Conservation (phyloP, 2,113 vertebrate genomes). For the Condylura cristata region DNA sequence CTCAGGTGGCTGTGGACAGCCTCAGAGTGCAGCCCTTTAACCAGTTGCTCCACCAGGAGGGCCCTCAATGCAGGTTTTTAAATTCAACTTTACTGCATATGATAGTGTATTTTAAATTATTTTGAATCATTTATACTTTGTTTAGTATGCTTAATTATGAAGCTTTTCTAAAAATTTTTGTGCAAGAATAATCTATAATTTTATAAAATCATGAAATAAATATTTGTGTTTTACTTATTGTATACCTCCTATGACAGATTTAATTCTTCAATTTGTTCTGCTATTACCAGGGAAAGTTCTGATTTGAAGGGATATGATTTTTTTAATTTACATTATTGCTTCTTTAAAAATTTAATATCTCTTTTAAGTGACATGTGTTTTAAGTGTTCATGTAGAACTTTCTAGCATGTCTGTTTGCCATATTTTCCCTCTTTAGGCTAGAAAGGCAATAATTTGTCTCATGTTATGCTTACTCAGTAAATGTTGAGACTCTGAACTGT, state of each 20-base stretch:
- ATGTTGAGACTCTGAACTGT: not conserved
- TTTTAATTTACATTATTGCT: not conserved
- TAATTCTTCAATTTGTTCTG: not conserved
- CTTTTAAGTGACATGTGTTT: not conserved
- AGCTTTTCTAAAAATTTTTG: not conserved
- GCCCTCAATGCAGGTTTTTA: not conserved
- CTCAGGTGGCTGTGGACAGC: too few relatives aligned
- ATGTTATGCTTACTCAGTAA: not conserved
- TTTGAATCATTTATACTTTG: not conserved
- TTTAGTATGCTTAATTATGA: not conserved
- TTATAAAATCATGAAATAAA: not conserved
- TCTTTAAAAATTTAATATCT: not conserved
- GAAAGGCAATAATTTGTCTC: not conserved
- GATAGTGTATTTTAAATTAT: not conserved
- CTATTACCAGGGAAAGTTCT: not conserved
- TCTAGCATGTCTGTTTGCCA: not conserved
- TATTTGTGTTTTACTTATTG: not conserved
- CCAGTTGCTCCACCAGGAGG: too few relatives aligned
- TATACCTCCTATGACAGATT: not conserved
- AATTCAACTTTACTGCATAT: not conserved
- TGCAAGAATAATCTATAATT: not conserved
- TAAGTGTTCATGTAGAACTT: conserved; percentile 1
- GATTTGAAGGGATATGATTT: not conserved
- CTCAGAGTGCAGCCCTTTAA: too few relatives aligned
- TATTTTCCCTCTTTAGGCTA: not conserved